Evolutionary conservation across 2,113 vertebrate genomes (phyloP).

Genomic region (Sprattus sprattus): DNA sequence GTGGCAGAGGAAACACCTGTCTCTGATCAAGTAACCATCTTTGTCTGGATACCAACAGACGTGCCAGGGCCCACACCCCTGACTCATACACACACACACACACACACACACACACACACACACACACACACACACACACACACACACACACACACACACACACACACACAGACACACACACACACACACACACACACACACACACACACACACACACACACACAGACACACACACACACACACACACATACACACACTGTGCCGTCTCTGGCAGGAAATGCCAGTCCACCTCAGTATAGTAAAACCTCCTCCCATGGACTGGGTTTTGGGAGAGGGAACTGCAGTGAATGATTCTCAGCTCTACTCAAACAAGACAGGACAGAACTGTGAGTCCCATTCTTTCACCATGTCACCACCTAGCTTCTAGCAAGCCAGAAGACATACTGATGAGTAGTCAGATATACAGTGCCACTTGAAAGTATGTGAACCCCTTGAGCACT

Average conservation of each 20-base stretch:
- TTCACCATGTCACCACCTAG: too few species aligned
- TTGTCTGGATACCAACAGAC: constrained; percentile 30
- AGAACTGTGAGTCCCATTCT: too few species aligned
- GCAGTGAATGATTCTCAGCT: background rate
- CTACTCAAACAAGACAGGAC: too few species aligned
- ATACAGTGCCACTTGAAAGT: too few species aligned
- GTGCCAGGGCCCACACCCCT: background rate
- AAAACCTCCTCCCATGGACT: background rate
- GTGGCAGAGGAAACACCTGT: constrained; percentile 59
- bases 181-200: background rate
- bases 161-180: background rate
- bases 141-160: background rate
- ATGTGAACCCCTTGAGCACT: too few species aligned
- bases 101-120: constrained; percentile 40
- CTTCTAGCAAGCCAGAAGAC: too few species aligned
- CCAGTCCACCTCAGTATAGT: background rate
- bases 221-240: constrained; percentile 35
- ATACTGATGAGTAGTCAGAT: too few species aligned
- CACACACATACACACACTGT: constrained; percentile 17
- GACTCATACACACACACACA: background rate
- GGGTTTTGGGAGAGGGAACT: background rate
- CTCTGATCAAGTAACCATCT: constrained; percentile 59
- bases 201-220: constrained; percentile 3
- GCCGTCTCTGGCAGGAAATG: constrained; percentile 16
- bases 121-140: constrained; percentile 31